Evolutionary conservation across 2,797 vertebrate genomes (phyloP).

Genomic region (Pangasius djambal): DNA sequence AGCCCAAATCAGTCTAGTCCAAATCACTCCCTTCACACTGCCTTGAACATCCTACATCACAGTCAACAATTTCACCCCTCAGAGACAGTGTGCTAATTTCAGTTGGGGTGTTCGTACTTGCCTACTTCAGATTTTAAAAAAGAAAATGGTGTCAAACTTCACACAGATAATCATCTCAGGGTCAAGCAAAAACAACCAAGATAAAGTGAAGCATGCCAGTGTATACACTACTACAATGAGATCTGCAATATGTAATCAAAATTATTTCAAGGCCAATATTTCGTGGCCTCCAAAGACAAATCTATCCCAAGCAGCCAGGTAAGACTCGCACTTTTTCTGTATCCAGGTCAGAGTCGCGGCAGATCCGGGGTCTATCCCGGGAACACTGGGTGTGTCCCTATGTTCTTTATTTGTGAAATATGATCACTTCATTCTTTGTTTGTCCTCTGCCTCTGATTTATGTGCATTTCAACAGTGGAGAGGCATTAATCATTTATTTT

Average conservation of each 20-base stretch:
- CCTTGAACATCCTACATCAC: no score
- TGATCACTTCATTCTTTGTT: background rate
- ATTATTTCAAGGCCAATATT: background rate
- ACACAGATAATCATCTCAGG: background rate
- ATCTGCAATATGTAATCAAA: background rate
- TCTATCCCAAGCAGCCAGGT: background rate
- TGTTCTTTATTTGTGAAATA: background rate
- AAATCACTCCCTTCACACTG: no score
- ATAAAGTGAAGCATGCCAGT: background rate
- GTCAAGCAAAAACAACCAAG: background rate
- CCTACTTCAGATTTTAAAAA: background rate
- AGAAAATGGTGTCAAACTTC: background rate
- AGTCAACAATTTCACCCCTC: background rate
- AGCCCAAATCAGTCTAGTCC: no score
- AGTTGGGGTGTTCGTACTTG: background rate
- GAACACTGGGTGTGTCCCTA: background rate
- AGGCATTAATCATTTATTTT: background rate
- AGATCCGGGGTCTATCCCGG: background rate
- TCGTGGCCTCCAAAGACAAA: background rate
- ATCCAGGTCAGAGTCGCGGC: background rate
- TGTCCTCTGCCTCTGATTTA: background rate
- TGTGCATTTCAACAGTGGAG: background rate
- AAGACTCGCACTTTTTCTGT: background rate
- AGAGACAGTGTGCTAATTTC: background rate
- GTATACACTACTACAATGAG: background rate